Percentiles rank a stretch among this genome's conserved stretches.
Evolutionary conservation across 1,140 invertebrate species (phyloP).

Genomic region (Drosophila chauvacae): DNA sequence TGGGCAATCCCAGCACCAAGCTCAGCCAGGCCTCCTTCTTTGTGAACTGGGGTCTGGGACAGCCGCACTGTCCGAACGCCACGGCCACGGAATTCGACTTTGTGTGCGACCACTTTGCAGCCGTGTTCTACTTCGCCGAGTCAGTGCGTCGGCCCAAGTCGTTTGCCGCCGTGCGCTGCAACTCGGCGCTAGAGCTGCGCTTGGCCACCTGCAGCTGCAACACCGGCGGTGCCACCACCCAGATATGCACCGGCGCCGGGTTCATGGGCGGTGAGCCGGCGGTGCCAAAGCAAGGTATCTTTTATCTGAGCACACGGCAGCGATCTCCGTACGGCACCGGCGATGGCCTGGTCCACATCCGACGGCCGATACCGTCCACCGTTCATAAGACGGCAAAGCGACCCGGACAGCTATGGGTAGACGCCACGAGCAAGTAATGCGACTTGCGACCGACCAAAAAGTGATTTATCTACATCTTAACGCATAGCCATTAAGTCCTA

Average conservation of each 20-base stretch:
- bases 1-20: conserved; percentile 85
- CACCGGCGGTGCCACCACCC: conserved; percentile 15
- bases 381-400: conserved; percentile 37
- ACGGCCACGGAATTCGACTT: conserved; percentile 78
- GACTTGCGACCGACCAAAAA: conserved; percentile 38
- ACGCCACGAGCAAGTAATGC: background rate
- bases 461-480: conserved; percentile 23
- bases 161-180: conserved; percentile 66
- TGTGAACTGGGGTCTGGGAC: conserved; percentile 88
- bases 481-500: conserved; percentile 12
- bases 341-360: conserved; percentile 60
- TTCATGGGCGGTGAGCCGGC: conserved; percentile 81
- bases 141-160: conserved; percentile 61
- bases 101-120: conserved; percentile 74
- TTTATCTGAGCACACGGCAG: conserved; percentile 66
- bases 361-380: conserved; percentile 49
- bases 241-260: conserved; percentile 44
- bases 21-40: conserved; percentile 90
- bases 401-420: background rate
- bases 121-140: conserved; percentile 77
- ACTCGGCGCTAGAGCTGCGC: conserved; percentile 24
- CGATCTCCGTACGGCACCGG: conserved; percentile 49
- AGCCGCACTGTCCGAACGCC: conserved; percentile 88
- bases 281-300: conserved; percentile 67
- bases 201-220: conserved; percentile 53